Percentiles rank a stretch among this genome's conserved stretches.
These are phyloP conservation scores for Tortricodes alternella DNA, from an alignment of 2,888 invertebrate species.

Conservation along the genomic window DNA sequence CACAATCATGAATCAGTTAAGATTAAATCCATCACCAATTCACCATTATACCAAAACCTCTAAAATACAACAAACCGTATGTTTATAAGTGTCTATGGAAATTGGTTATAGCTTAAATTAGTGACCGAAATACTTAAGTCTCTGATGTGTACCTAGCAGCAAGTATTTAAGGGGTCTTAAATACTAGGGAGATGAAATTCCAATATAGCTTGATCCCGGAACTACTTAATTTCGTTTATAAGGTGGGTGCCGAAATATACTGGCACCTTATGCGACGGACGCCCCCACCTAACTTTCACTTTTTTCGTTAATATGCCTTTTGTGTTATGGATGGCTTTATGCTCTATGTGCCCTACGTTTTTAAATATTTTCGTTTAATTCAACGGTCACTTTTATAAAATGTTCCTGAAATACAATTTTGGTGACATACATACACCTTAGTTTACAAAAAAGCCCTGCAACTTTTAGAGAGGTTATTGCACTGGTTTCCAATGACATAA, in stretches of 20 bases:
- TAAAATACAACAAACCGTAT: background rate
- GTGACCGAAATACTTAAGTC: background rate
- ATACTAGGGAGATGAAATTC: background rate
- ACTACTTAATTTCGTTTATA: background rate
- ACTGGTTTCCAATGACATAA: too few species aligned
- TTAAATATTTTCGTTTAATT: slow-evolving; percentile 6
- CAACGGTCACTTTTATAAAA: too few species aligned
- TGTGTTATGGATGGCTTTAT: slow-evolving; percentile 73
- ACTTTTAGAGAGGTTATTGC: too few species aligned
- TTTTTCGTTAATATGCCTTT: slow-evolving; percentile 79
- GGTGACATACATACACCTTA: too few species aligned
- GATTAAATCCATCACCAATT: slow-evolving; percentile 19
- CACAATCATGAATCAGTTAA: slow-evolving; percentile 35
- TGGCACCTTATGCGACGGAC: slow-evolving; percentile 34
- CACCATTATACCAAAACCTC: background rate
- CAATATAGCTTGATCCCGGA: slow-evolving; percentile 5
- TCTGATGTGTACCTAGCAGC: background rate
- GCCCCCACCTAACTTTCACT: slow-evolving; percentile 67
- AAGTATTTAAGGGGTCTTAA: background rate
- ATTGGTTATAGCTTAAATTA: slow-evolving; percentile 1
- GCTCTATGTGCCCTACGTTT: slow-evolving; percentile 41
- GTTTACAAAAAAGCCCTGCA: too few species aligned
- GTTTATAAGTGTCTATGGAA: background rate
- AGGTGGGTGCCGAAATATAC: background rate
- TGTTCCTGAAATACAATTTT: too few species aligned